Conservation (phyloP, 2,113 vertebrate species). For the Lampris megalopsis region DNA sequence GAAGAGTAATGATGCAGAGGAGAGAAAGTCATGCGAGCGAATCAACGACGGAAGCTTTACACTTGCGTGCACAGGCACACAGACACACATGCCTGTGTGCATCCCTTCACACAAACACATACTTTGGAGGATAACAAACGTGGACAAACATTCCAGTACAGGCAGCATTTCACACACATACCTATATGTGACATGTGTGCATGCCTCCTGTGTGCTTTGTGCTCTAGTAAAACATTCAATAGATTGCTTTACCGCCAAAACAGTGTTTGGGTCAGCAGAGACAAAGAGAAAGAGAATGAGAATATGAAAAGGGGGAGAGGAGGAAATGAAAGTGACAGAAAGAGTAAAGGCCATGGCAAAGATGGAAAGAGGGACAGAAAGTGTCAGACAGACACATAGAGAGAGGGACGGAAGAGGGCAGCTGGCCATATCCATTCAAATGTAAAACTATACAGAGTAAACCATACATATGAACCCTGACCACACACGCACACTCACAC, state of each 20-base stretch:
- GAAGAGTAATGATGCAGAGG: conserved; percentile 34
- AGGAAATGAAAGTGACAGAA: neutral
- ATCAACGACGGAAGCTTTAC: conserved; percentile 1
- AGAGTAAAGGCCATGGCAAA: too few species aligned
- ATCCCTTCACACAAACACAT: conserved; percentile 1
- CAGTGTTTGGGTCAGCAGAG: conserved; percentile 24
- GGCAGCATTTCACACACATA: neutral
- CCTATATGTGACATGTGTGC: conserved; percentile 13
- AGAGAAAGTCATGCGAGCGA: conserved; percentile 23
- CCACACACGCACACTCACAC: neutral
- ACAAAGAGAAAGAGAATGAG: too few species aligned
- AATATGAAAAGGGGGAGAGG: neutral
- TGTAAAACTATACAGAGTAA: conserved; percentile 1
- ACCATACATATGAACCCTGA: conserved; percentile 1
- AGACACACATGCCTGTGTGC: neutral
- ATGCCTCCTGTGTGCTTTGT: conserved; percentile 19
- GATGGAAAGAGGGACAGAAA: conserved; percentile 9
- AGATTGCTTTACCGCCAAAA: conserved; percentile 30
- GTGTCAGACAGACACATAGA: too few species aligned
- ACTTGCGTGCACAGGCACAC: conserved; percentile 18
- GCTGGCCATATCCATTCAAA: neutral
- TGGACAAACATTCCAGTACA: too few species aligned
- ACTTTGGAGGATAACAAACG: too few species aligned
- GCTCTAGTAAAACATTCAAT: conserved; percentile 15
- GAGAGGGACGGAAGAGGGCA: neutral